phyloP scores from a whole-genome alignment of 2,797 vertebrate species.

The Dryobates pubescens region DNA sequence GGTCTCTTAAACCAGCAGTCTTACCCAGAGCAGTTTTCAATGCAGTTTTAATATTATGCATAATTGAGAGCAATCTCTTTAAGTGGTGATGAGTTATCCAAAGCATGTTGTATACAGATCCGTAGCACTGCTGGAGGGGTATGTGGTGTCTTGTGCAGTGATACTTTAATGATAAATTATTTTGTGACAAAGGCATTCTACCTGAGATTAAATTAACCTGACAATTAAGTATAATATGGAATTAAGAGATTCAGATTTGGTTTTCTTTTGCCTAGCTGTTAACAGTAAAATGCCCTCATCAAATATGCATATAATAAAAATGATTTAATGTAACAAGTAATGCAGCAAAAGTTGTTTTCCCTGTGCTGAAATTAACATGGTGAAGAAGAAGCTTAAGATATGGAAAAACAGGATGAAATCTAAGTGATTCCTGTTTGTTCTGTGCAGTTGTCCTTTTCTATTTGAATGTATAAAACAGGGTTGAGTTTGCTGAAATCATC shows the following conservation, averaged over 20 bases:
- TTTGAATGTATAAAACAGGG: background rate
- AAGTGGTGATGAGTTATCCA: background rate
- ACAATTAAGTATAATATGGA: background rate
- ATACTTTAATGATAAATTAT: background rate
- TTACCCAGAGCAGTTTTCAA: background rate
- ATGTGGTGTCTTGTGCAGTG: background rate
- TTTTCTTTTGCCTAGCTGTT: background rate
- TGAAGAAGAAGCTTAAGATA: background rate
- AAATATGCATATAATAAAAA: background rate
- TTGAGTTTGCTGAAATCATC: background rate
- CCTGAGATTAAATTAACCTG: background rate
- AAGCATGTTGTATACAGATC: background rate
- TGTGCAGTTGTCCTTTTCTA: background rate
- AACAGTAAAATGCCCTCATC: background rate
- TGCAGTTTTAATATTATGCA: background rate
- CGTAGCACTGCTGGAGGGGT: background rate
- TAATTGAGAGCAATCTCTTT: background rate
- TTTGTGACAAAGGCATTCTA: background rate
- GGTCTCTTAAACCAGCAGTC: background rate
- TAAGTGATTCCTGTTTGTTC: background rate
- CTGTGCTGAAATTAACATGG: background rate
- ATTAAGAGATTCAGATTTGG: background rate
- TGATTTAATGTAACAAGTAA: background rate
- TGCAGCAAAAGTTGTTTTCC: background rate
- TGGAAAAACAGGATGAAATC: background rate